phyloP scores from a whole-genome alignment of 1,140 invertebrate species.

The Temnothorax curvispinosus region DNA sequence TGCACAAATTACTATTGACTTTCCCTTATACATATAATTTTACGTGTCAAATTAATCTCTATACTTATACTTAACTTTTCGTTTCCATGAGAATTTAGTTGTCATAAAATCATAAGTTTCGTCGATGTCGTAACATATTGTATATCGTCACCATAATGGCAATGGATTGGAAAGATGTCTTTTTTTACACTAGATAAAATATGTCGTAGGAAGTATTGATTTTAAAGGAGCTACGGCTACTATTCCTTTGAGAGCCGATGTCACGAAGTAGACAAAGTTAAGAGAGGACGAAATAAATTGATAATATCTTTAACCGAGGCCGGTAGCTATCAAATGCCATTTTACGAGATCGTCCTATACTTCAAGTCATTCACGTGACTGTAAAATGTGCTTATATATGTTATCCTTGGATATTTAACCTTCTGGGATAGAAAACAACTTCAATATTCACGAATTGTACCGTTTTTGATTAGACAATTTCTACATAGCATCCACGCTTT shows the following conservation, averaged over 20 bases:
- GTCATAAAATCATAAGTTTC: not conserved
- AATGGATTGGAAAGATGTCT: not conserved
- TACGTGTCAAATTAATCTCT: not conserved
- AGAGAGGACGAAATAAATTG: conserved; percentile 73
- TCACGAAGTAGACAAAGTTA: conserved; percentile 69
- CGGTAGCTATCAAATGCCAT: conserved; percentile 50
- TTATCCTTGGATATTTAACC: conserved; percentile 65
- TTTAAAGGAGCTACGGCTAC: conserved; percentile 40
- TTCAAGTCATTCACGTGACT: not conserved
- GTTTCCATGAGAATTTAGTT: not conserved
- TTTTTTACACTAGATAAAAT: conserved; percentile 19
- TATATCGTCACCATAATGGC: not conserved
- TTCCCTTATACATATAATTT: not conserved
- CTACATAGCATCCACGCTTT: not conserved
- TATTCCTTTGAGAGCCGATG: conserved; percentile 72
- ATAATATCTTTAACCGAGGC: conserved; percentile 64
- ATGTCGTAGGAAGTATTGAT: conserved; percentile 63
- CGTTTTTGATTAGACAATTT: not conserved
- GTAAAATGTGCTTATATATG: conserved; percentile 63
- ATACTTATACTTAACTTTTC: not conserved
- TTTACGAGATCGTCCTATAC: conserved; percentile 62
- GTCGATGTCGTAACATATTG: not conserved
- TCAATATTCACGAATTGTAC: not conserved
- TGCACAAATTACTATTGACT: not conserved
- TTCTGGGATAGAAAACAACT: not conserved